phyloP scores from a whole-genome alignment of 2,113 vertebrate species.

The Platysteira castanea region DNA sequence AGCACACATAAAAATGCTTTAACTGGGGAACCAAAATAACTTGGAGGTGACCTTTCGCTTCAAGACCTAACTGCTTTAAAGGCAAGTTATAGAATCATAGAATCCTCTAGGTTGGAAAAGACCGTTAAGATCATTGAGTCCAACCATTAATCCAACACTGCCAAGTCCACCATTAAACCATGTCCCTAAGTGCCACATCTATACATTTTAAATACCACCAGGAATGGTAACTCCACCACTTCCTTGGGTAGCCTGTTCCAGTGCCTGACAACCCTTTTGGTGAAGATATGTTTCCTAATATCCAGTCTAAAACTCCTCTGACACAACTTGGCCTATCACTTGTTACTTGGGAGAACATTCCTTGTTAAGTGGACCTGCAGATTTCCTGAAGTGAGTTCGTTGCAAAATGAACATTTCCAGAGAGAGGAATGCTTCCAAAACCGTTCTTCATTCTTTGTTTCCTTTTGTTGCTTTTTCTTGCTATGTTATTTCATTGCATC shows the following conservation, averaged over 20 bases:
- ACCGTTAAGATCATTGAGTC: not conserved
- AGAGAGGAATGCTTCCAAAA: not conserved
- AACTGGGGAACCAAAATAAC: not conserved
- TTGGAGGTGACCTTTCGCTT: not conserved
- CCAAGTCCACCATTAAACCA: not conserved
- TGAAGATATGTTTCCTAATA: not conserved
- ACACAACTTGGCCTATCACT: not conserved
- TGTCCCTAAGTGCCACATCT: not conserved
- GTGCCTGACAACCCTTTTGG: not conserved
- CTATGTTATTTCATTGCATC: not conserved
- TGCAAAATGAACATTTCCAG: not conserved
- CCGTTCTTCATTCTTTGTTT: not conserved
- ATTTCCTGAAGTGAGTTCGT: not conserved
- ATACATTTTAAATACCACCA: not conserved
- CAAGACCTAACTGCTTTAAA: not conserved
- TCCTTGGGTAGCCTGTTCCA: not conserved
- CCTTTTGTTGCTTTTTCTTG: not conserved
- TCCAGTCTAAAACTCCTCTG: not conserved
- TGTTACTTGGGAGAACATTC: not conserved
- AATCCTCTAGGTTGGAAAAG: not conserved
- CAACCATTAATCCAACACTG: not conserved
- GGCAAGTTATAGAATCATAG: not conserved
- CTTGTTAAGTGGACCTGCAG: not conserved
- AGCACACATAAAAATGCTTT: not conserved
- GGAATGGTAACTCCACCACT: not conserved